Conservation (phyloP, 2,888 invertebrate species). For the Acrobasis consociella region DNA sequence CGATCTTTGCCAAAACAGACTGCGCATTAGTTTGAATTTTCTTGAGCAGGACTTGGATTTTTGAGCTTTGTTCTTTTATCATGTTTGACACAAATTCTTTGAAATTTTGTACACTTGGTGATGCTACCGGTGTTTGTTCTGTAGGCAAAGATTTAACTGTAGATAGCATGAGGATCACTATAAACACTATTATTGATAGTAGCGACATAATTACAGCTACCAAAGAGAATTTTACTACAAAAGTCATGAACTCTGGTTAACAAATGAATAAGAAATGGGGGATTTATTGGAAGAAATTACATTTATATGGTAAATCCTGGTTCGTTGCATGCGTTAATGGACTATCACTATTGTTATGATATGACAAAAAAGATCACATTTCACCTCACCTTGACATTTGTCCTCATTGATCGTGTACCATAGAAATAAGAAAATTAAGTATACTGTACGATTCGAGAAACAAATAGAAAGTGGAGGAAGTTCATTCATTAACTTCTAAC, state of each 20-base stretch:
- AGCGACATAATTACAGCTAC: conserved; percentile 63
- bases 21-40: conserved; percentile 71
- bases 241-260: conserved; percentile 60
- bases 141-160: conserved; percentile 53
- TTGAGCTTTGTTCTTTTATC: conserved; percentile 69
- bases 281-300: conserved; percentile 31
- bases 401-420: conserved; percentile 69
- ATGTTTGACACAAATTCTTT: conserved; percentile 62
- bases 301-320: conserved; percentile 55
- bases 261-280: conserved; percentile 41
- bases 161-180: conserved; percentile 54
- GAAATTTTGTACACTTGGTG: conserved; percentile 54
- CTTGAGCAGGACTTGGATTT: conserved; percentile 62
- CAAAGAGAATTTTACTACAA: conserved; percentile 42
- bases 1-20: conserved; percentile 62
- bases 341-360: conserved; percentile 43
- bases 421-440: conserved; percentile 46
- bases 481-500: not conserved
- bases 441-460: not conserved
- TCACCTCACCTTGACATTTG: conserved; percentile 71
- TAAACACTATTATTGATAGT: conserved; percentile 53
- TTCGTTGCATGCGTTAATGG: conserved; percentile 60
- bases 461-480: conserved; percentile 9
- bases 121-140: conserved; percentile 40
- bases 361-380: conserved; percentile 37